Evolutionary conservation across 2,113 vertebrate species (phyloP).

Genomic region (Daboia siamensis): DNA sequence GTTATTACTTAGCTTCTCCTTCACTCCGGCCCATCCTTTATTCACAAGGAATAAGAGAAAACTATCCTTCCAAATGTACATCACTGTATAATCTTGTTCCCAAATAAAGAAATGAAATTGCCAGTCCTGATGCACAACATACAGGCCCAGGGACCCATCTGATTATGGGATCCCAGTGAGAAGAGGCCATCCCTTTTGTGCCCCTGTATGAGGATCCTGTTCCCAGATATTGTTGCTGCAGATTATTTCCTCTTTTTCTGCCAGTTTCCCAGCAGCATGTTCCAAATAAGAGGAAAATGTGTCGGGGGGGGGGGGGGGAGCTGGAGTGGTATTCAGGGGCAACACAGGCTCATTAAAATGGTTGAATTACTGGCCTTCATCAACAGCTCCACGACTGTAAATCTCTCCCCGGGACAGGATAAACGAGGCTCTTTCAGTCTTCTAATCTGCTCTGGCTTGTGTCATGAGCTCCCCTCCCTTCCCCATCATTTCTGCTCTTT

Average conservation of each 20-base stretch:
- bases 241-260: conserved; percentile 22
- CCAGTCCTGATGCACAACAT: neutral
- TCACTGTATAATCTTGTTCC: neutral
- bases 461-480: conserved; percentile 23
- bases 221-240: conserved; percentile 8
- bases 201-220: neutral
- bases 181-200: fast-evolving
- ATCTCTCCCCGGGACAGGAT: conserved; percentile 40
- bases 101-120: neutral
- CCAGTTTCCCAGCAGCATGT: conserved; percentile 36
- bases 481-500: conserved; percentile 9
- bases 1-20: neutral
- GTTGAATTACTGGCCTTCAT: conserved; percentile 49
- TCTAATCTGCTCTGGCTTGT: conserved; percentile 33
- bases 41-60: neutral
- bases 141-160: neutral
- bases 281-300: conserved; percentile 35
- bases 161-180: neutral
- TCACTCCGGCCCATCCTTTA: neutral
- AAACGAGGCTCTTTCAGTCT: conserved; percentile 14
- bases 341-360: conserved; percentile 26
- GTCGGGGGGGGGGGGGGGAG: neutral
- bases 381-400: conserved; percentile 34
- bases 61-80: neutral
- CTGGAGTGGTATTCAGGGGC: conserved; percentile 30